Conservation (phyloP, 2,797 vertebrate genomes). For the Typhlichthys eigenmanni region DNA sequence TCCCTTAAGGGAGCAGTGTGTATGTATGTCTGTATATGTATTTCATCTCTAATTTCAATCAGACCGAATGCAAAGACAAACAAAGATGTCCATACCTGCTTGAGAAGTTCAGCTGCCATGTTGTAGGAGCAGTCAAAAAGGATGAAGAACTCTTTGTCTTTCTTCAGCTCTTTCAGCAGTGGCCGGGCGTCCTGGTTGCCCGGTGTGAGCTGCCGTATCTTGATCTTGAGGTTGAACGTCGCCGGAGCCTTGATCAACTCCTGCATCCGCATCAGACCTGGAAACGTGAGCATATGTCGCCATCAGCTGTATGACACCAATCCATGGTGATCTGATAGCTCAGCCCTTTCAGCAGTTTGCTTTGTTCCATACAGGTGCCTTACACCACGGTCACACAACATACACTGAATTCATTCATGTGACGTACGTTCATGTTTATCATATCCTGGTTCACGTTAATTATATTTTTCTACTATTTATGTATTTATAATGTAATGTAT, state of each 20-base stretch:
- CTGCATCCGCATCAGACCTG: constrained; percentile 96
- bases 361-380: no score
- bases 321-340: neutral
- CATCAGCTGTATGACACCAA: neutral
- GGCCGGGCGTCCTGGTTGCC: constrained; percentile 91
- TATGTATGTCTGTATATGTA: neutral
- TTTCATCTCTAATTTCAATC: neutral
- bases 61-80: neutral
- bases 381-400: no score
- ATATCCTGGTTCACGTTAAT: no score
- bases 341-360: neutral
- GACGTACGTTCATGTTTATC: no score
- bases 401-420: no score
- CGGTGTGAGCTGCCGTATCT: constrained; percentile 92
- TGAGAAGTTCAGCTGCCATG: constrained; percentile 90
- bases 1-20: neutral
- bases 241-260: constrained; percentile 98
- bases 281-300: neutral
- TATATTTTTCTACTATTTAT: no score
- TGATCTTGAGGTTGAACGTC: constrained; percentile 93
- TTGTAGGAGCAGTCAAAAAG: constrained; percentile 95
- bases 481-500: no score
- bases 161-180: constrained; percentile 97
- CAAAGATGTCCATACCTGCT: constrained; percentile 81
- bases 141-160: constrained; percentile 92